Evolutionary conservation across 2,113 vertebrate species (phyloP).

Genomic region (Vombatus ursinus): DNA sequence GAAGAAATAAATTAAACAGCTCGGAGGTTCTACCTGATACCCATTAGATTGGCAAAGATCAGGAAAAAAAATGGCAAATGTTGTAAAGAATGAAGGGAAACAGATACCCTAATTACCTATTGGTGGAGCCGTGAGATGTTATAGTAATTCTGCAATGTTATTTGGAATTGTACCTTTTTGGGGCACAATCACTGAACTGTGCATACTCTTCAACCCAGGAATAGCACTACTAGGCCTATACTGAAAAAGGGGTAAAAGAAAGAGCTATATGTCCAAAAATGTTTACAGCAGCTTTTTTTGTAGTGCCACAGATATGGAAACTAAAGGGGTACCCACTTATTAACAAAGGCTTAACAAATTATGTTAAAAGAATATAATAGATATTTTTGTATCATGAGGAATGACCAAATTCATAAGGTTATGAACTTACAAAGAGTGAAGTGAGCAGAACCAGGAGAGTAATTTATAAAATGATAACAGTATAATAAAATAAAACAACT

Average conservation of each 20-base stretch:
- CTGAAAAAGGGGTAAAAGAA: background rate
- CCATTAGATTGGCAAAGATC: background rate
- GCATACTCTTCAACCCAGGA: background rate
- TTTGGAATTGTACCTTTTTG: background rate
- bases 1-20: background rate
- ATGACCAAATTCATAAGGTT: background rate
- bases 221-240: background rate
- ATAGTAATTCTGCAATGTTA: background rate
- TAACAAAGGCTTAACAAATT: background rate
- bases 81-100: background rate
- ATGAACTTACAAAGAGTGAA: background rate
- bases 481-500: background rate
- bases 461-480: background rate
- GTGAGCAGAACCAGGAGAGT: background rate
- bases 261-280: background rate
- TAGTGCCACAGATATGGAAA: background rate
- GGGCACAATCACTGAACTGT: background rate
- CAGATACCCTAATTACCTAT: background rate
- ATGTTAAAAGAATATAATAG: background rate
- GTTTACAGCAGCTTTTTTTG: background rate
- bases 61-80: background rate
- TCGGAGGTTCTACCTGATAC: background rate
- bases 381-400: background rate
- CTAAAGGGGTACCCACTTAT: background rate
- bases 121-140: background rate